Evolutionary conservation across 2,888 invertebrate genomes (phyloP).

Genomic region (Tridacna crocea): DNA sequence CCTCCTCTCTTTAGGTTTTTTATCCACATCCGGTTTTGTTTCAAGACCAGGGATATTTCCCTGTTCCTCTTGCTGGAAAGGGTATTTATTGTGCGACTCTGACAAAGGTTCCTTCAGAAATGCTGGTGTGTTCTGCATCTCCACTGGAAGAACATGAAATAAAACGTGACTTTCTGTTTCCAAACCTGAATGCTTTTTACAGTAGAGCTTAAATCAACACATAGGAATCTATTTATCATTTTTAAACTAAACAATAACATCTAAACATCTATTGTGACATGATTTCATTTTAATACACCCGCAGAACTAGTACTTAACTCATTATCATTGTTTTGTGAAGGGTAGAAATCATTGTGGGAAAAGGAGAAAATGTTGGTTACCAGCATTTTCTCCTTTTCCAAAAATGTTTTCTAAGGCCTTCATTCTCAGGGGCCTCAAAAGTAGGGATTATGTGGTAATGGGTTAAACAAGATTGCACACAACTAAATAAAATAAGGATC

Average conservation of each 20-base stretch:
- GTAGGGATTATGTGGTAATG: no score
- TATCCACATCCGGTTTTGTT: constrained; percentile 46
- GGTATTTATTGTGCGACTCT: constrained; percentile 66
- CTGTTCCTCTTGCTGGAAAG: constrained; percentile 68
- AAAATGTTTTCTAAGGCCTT: no score
- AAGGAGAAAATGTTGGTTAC: neutral
- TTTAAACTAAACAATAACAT: neutral
- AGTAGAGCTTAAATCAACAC: neutral
- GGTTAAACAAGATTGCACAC: no score
- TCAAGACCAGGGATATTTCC: constrained; percentile 74
- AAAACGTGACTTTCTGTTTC: neutral
- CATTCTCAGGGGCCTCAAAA: no score
- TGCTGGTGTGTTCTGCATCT: constrained; percentile 65
- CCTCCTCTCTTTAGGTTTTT: constrained; percentile 22
- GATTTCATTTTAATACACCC: no score
- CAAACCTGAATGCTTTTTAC: neutral
- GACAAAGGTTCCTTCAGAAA: constrained; percentile 70
- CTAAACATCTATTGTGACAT: neutral
- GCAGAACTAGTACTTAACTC: no score
- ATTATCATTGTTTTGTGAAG: no score
- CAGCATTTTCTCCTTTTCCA: neutral
- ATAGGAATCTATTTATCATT: neutral
- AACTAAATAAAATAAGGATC: no score
- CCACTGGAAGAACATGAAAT: constrained; percentile 49
- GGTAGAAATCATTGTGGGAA: neutral